phyloP scores from a whole-genome alignment of 2,797 vertebrate species.

The Sebastolobus alascanus region DNA sequence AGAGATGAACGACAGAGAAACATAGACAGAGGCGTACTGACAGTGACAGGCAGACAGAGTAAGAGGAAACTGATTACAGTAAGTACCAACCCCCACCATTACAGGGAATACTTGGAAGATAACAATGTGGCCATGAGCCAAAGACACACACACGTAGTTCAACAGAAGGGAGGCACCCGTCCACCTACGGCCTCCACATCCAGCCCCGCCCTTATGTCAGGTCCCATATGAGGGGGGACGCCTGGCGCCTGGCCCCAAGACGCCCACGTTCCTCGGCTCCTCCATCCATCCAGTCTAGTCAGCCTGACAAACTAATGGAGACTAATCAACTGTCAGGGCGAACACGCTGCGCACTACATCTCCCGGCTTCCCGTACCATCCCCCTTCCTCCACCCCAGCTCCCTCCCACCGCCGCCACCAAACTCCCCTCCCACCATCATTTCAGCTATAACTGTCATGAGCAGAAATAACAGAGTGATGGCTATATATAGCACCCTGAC shows the following conservation, averaged over 20 bases:
- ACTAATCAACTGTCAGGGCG: conserved; percentile 80
- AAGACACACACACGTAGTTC: conserved; percentile 19
- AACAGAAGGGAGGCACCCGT: conserved; percentile 39
- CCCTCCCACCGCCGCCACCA: conserved; percentile 12
- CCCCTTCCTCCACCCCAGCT: not conserved
- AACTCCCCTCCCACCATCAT: conserved; percentile 28
- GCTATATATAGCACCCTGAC: conserved; percentile 74
- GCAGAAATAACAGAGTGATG: conserved; percentile 77
- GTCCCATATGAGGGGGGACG: conserved; percentile 23
- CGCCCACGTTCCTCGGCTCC: conserved; percentile 31
- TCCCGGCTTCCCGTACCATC: conserved; percentile 57
- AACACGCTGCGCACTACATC: conserved; percentile 66
- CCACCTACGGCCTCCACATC: conserved; percentile 13
- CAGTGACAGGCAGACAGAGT: conserved; percentile 56
- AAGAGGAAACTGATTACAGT: conserved; percentile 66
- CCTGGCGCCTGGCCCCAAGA: conserved; percentile 26
- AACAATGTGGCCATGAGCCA: conserved; percentile 56
- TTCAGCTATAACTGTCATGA: conserved; percentile 64
- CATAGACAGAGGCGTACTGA: conserved; percentile 33
- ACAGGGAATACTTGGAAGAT: conserved; percentile 41
- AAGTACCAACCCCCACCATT: conserved; percentile 54
- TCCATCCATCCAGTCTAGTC: conserved; percentile 69
- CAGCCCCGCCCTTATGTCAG: conserved; percentile 39
- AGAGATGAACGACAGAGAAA: conserved; percentile 22
- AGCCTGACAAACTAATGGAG: conserved; percentile 79